Base-by-base conservation (phyloP, 2,888 invertebrate species). In the Synanthedon formicaeformis region DNA sequence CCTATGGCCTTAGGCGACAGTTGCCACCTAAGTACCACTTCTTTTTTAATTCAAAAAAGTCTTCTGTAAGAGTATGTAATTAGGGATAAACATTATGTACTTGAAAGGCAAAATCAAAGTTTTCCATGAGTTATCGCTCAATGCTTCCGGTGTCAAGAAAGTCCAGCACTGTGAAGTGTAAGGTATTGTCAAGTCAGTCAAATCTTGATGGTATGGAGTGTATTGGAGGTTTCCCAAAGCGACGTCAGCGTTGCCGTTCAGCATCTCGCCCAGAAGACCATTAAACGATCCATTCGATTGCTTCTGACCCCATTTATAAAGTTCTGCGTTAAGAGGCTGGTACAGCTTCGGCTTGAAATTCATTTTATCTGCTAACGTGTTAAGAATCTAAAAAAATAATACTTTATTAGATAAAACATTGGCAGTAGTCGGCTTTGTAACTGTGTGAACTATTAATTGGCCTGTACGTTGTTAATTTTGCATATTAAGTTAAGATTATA, bases 81-180 rank as follows among this genome's bases (percentile, higher is more conserved):
- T 6, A 8, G 2, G 8, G 14, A 13, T 45, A 45, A 45, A 13
- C 13, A 12, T 0, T 13, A 45, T 14, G 11, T 45, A 45, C 94
- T 90, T 92, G 66, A 95, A 95, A 1, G 95, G 95, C 60, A 93
- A 79, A 64, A 95, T 92, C 6, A 96, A 82, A 0, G 95, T 93
- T 73, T 92, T 93, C 95, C 95, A 95, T 1, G 95, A 93, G 64
- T 94, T 94, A 68, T 95, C 94, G 1, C 90, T 91, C 14, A 93
- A 81, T 0, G 94, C 91, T 76, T 95, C 95, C 0, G 95, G 95
- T 0, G 95, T 95, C 14, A 96, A 73, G 67, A 96, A 96, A 1
- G 95, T 95, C 64, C 95, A 88, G 66, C 95, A 96, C 68, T 95
- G 93, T 0, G 93, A 91, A n/a, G 92, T 93, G 58, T 95, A 95